Evolutionary conservation across 2,888 invertebrate genomes (phyloP).

Genomic region (Scrobipalpa costella): DNA sequence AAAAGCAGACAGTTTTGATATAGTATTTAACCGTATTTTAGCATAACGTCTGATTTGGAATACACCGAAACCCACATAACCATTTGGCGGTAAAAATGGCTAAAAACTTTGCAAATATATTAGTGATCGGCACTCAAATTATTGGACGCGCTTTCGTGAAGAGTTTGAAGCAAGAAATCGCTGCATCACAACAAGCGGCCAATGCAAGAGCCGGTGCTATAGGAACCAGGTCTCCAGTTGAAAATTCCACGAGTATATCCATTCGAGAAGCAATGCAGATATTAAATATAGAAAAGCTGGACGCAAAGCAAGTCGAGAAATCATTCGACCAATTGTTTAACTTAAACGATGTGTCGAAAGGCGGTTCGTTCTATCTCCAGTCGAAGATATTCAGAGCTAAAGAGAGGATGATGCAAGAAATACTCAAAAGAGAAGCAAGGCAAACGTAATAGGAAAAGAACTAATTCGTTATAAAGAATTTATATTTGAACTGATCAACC

Average conservation of each 20-base stretch:
- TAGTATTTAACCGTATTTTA: no score
- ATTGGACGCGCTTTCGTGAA: background rate
- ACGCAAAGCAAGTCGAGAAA: background rate
- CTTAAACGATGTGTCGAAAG: background rate
- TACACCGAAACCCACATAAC: no score
- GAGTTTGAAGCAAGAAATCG: background rate
- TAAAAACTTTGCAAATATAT: background rate
- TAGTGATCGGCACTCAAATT: background rate
- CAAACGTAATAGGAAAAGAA: no score
- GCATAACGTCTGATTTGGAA: no score
- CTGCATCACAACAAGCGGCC: background rate
- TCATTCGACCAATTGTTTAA: background rate
- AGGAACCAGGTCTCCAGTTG: background rate
- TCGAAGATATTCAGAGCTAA: constrained; percentile 13
- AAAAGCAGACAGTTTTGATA: no score
- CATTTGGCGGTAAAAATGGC: background rate
- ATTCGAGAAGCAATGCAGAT: background rate
- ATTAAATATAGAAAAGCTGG: background rate
- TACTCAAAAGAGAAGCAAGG: background rate
- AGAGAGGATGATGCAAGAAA: background rate
- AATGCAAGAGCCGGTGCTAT: background rate
- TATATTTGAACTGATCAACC: no score
- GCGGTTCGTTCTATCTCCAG: constrained; percentile 1
- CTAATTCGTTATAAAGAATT: no score
- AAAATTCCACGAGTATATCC: background rate